Percentiles rank a stretch among this genome's conserved stretches.
phyloP scores from a whole-genome alignment of 2,888 invertebrate species.

The Zygogramma bicolorata region DNA sequence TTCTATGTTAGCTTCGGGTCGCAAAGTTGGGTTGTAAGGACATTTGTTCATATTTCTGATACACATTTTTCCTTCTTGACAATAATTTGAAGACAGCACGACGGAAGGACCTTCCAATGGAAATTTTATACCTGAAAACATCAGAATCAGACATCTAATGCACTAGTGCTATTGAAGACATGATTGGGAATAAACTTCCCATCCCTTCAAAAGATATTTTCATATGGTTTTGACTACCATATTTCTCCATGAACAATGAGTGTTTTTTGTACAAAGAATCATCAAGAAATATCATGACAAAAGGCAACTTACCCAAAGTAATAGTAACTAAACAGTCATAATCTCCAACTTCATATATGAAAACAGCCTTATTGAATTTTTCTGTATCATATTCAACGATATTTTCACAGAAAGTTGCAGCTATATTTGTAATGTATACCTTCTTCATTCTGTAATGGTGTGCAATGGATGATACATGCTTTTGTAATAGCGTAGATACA shows the following conservation, averaged over 20 bases:
- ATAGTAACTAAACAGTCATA: conserved; percentile 73
- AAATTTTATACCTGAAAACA: conserved; percentile 64
- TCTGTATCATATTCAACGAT: conserved; percentile 69
- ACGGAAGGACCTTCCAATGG: conserved; percentile 71
- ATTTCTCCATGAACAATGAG: no score
- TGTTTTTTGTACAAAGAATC: background rate
- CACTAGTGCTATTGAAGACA: no score
- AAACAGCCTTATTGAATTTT: conserved; percentile 67
- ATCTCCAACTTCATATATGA: conserved; percentile 74
- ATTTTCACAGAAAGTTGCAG: conserved; percentile 64
- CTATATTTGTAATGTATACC: conserved; percentile 66
- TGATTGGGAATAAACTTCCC: no score
- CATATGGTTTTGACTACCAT: no score
- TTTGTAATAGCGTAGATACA: conserved; percentile 70
- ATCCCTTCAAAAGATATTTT: no score
- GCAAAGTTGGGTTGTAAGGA: conserved; percentile 60
- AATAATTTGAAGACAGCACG: conserved; percentile 71
- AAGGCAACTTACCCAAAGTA: conserved; percentile 66
- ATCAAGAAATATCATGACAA: background rate
- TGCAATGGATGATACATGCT: conserved; percentile 65
- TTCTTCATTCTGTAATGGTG: conserved; percentile 65
- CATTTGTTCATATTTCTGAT: conserved; percentile 51
- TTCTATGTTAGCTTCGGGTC: conserved; percentile 56
- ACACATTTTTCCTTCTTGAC: conserved; percentile 58
- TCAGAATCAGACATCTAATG: background rate